Percentiles rank a stretch among this genome's conserved stretches.
Conservation (phyloP, 2,797 vertebrate species). For the Crossoptilon crossoptilon region DNA sequence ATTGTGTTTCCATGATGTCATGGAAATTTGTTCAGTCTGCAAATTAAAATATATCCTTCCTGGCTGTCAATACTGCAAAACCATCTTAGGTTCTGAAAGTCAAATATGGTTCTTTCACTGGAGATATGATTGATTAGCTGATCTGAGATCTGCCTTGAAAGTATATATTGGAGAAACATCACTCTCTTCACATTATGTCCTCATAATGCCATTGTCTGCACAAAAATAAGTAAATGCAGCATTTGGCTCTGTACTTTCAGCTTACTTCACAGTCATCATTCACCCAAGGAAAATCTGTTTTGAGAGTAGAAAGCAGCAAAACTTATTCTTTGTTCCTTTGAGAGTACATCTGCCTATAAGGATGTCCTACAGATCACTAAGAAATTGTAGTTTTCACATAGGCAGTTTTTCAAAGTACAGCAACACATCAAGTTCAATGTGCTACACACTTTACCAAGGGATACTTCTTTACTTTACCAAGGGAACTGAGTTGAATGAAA, state of each 20-base stretch:
- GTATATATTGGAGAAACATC: slow-evolving; percentile 51
- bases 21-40: slow-evolving; percentile 65
- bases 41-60: slow-evolving; percentile 68
- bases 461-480: background rate
- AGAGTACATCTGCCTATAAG: background rate
- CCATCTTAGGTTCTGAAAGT: slow-evolving; percentile 53
- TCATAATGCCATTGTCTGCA: slow-evolving; percentile 60
- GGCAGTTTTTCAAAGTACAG: background rate
- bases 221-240: slow-evolving; percentile 63
- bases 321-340: background rate
- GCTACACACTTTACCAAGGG: background rate
- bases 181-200: slow-evolving; percentile 57
- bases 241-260: slow-evolving; percentile 56
- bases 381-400: background rate
- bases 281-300: slow-evolving; percentile 10
- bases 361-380: background rate
- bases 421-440: background rate
- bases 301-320: slow-evolving; percentile 1
- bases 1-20: slow-evolving; percentile 68
- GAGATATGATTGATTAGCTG: slow-evolving; percentile 44
- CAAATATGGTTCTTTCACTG: slow-evolving; percentile 47
- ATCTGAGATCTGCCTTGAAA: slow-evolving; percentile 60
- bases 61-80: slow-evolving; percentile 67
- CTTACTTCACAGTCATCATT: slow-evolving; percentile 68
- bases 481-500: background rate